Base-by-base conservation (phyloP, 1,140 invertebrate species). In the Phenacoccus solenopsis region DNA sequence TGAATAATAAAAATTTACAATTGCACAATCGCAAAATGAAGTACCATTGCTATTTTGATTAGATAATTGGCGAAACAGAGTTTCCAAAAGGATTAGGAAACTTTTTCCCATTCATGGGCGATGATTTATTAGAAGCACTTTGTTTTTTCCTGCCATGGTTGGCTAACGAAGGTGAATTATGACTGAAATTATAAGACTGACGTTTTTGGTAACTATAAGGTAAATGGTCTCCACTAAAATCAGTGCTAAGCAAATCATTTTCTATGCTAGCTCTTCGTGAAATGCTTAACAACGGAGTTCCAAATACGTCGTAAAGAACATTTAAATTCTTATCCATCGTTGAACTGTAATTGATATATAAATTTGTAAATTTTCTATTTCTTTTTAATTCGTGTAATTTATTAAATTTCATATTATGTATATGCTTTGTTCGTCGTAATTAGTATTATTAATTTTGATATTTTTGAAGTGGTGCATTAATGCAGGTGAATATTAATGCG, bases 321-420 rank as follows among this genome's bases (percentile, higher is more conserved):
- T 16, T 49, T 9, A 49, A 49, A 49, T 49, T 49, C 38, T n/a
- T 49, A 49, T 49, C 38, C 38, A n/a, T 49, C 20, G 13, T 49
- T 49, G 38, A 49, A 49, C 38, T 49, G 38, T n/a, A 49, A 49
- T 49, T 49, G n/a, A n/a, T 49, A 49, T n/a, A 49, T n/a, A 49
- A 49, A 49, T 49, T 49, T 32, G n/a, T n/a, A n/a, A n/a, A n/a
- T 49, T 16, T 49, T 49, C 3, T 16, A n/a, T 49, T 32, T 49
- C 13, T 49, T 10, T 49, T 49, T 10, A 16, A n/a, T n/a, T 9
- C 38, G 16, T 49, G 38, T 49, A n/a, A 49, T 49, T 32, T 10
- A 9, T 9, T 49, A 16, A 16, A 16, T 49, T 16, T 10, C 20
- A n/a, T 16, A 49, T 49, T 49, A 10, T 49, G 38, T 49, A n/a